Conservation (phyloP, 2,888 invertebrate genomes). For the Machimus atricapillus region DNA sequence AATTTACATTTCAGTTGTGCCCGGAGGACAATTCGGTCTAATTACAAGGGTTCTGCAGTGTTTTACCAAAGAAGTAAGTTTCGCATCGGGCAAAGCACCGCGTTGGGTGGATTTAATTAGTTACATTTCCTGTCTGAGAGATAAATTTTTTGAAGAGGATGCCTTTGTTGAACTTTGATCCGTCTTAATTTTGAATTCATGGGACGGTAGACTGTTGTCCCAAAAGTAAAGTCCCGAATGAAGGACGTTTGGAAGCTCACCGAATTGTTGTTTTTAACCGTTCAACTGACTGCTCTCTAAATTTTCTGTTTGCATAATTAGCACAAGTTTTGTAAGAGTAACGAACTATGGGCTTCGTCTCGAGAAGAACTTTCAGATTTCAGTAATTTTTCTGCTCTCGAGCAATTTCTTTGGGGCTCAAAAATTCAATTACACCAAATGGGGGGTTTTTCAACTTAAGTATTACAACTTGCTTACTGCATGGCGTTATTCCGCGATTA, state of each 20-base stretch:
- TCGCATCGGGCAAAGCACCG: not conserved
- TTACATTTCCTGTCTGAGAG: not conserved
- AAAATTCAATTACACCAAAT: not conserved
- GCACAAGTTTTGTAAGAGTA: not conserved
- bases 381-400: not conserved
- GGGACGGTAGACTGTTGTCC: not conserved
- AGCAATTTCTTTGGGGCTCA: not conserved
- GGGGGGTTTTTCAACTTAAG: not conserved
- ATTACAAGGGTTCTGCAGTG: slow-evolving; percentile 1
- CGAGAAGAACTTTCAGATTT: not conserved
- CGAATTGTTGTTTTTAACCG: not conserved
- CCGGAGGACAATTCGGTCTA: slow-evolving; percentile 20
- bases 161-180: not conserved
- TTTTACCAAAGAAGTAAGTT: not conserved
- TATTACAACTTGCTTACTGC: not conserved
- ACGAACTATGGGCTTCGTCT: not conserved
- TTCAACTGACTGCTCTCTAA: not conserved
- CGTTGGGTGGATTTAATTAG: not conserved
- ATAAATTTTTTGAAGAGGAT: not conserved
- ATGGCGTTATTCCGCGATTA: not conserved
- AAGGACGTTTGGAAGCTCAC: not conserved
- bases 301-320: not conserved
- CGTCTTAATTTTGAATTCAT: not conserved
- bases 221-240: not conserved
- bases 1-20: slow-evolving; percentile 19